These are phyloP conservation scores for Dendropsophus ebraccatus DNA, from an alignment of 2,113 vertebrate genomes.

Conservation along the genomic window DNA sequence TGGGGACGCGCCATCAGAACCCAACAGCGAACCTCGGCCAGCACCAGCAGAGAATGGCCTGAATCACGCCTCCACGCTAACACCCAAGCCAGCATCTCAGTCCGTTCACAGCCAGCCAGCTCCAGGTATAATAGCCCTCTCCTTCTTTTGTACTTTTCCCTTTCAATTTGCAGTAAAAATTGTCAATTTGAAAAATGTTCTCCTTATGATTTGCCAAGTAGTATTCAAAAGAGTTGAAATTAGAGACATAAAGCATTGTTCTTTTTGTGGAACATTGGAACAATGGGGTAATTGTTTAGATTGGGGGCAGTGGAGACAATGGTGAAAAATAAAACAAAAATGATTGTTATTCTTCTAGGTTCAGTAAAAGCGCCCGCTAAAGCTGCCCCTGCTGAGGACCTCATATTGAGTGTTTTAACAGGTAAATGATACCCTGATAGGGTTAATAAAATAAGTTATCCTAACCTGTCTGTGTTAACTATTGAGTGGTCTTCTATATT, in stretches of 20 bases:
- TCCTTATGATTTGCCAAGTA: too few species aligned
- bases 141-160: too few species aligned
- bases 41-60: slow-evolving; percentile 90
- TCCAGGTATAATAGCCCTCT: slow-evolving; percentile 78
- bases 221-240: too few species aligned
- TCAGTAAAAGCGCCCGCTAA: slow-evolving; percentile 87
- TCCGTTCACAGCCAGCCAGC: slow-evolving; percentile 82
- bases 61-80: slow-evolving; percentile 79
- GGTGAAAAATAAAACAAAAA: too few species aligned
- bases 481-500: too few species aligned
- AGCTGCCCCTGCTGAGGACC: slow-evolving; percentile 80
- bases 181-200: too few species aligned
- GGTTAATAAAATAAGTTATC: not conserved
- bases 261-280: too few species aligned
- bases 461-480: not conserved
- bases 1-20: slow-evolving; percentile 81
- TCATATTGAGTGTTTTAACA: slow-evolving; percentile 92
- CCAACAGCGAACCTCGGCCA: slow-evolving; percentile 79
- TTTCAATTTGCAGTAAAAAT: too few species aligned
- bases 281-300: too few species aligned
- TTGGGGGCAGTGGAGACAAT: too few species aligned
- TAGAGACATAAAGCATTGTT: too few species aligned
- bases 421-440: slow-evolving; percentile 75
- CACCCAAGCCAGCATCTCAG: slow-evolving; percentile 83
- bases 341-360: slow-evolving; percentile 71